Evolutionary conservation across 2,888 invertebrate species (phyloP), one percentile per base, ranked within the genome.

Genomic region (Perithous albicinctus): DNA sequence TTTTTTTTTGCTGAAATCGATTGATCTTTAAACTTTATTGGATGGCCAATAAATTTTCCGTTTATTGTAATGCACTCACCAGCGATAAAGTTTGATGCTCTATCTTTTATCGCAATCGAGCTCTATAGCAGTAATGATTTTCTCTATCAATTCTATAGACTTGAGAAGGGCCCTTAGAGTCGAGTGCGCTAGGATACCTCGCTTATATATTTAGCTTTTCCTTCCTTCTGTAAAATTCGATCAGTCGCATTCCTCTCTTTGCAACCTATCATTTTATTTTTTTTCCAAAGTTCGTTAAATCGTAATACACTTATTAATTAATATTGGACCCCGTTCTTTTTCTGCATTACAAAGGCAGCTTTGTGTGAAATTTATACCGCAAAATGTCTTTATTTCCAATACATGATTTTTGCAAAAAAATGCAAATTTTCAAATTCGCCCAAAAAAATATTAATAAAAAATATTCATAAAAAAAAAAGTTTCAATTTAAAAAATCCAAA

Each of bases 121-220:
- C 41, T 69, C 61, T n/a, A 64, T 64, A 35, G 23, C 64, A 35
- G 10, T 18, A 61, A 20, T 74, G 48, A 35, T 48, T 76, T 70
- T 80, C 38, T 72, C 73, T 59, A 73, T 77, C 77, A 77, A 67
- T 69, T 77, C 66, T 54, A 56, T 63, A 54, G 69, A 41, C 41
- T n/a, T n/a, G n/a, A n/a, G n/a, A n/a, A n/a, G n/a, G n/a, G n/a
- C n/a, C n/a, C n/a, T n/a, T n/a, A n/a, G n/a, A n/a, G 70, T 73
- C 77, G 80, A 63, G 23, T 72, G n/a, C n/a, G 29, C 66, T 46
- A 72, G 72, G 59, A 76, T 73, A 48, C 59, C 61, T 43, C 41
- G 48, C 59, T 67, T 48, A 46, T n/a, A 46, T n/a, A 32, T 66
- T 29, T 54, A 35, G 51, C 26, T 41, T 10, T 48, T 48, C 48